Base-by-base conservation (phyloP, 2,888 invertebrate species). In the Pristionchus mayeri region DNA sequence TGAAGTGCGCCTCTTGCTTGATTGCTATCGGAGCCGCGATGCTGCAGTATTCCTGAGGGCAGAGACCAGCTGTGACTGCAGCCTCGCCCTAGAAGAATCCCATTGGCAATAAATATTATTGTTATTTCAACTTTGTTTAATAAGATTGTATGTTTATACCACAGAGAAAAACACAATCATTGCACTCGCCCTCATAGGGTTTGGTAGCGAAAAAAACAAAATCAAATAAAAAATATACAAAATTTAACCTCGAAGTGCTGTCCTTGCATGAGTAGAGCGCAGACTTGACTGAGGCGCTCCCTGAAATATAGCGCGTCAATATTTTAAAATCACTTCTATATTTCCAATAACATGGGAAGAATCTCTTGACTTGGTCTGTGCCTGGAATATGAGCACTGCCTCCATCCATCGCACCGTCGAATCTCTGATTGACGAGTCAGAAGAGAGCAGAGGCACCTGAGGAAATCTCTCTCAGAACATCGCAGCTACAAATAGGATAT, bases 241-340 rank as follows among this genome's bases (percentile, higher is more conserved):
- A n/a, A n/a, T n/a, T n/a, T n/a, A n/a, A 63, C 71, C 40, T 71
- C 40, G 40, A 71, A 71, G 40, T 71, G 40, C 40, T 71, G 40
- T 71, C 71, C 71, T 24, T 71, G 71, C 71, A 78, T 54, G 52
- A 78, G 78, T 52, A 78, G 52, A 21, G 71, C 40, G 40, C 71
- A 71, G 40, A 34, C 71, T 30, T 71, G 71, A 11, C 37, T 44
- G 40, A 71, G 71, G 1, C 71, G 71, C 71, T 71, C 71, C 71
- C 71, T 71, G 40, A 0, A 44, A 71, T 44, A 44, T 18, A 44
- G 6, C 13, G 44, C 6, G 13, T 9, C 13, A 13, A 44, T 44
- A 9, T 44, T 44, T 44, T 44, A 44, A 44, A 44, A 44, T 44
- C 57, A 44, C 44, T 44, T 44, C 6, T 9, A 44, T 44, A 13